These are phyloP conservation scores for Sabellastarte sp. DNA, from an alignment of 2,888 invertebrate species.

Conservation along the genomic window DNA sequence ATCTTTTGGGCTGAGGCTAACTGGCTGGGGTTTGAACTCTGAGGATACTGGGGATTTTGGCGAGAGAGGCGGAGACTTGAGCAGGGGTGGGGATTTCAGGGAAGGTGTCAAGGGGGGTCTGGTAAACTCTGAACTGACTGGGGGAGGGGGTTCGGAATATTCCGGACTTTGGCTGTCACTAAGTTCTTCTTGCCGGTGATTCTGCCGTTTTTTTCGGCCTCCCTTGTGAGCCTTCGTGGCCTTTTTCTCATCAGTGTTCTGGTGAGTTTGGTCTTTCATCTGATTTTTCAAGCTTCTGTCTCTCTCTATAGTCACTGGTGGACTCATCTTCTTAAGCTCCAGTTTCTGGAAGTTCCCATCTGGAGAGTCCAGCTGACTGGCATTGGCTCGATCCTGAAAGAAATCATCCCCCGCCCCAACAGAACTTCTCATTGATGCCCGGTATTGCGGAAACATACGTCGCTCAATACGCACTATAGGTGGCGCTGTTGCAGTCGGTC, in stretches of 20 bases:
- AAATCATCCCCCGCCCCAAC: not conserved
- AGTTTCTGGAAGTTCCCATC: not conserved
- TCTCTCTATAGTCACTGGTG: not conserved
- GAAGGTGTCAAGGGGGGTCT: too few species aligned
- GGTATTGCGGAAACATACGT: slow-evolving; percentile 38
- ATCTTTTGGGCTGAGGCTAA: too few species aligned
- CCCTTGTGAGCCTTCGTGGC: not conserved
- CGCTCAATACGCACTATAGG: slow-evolving; percentile 50
- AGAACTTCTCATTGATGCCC: not conserved
- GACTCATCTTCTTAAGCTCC: not conserved
- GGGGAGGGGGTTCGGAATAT: not conserved
- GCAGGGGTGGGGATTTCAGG: too few species aligned
- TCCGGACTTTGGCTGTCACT: not conserved
- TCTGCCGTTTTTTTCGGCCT: too few species aligned
- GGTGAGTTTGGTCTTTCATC: too few species aligned
- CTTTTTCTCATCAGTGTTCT: too few species aligned
- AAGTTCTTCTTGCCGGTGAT: not conserved
- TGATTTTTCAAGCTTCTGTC: too few species aligned
- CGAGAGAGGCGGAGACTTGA: not conserved
- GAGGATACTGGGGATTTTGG: not conserved
- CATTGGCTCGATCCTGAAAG: not conserved
- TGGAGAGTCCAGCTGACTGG: not conserved
- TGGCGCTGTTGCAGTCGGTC: slow-evolving; percentile 21
- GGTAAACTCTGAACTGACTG: not conserved
- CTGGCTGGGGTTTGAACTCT: too few species aligned